A percentile compares a stretch with the other conserved stretches of the same genome.
These are phyloP conservation scores for Phortica variegata DNA, from an alignment of 1,140 invertebrate genomes.

Conservation along the genomic window DNA sequence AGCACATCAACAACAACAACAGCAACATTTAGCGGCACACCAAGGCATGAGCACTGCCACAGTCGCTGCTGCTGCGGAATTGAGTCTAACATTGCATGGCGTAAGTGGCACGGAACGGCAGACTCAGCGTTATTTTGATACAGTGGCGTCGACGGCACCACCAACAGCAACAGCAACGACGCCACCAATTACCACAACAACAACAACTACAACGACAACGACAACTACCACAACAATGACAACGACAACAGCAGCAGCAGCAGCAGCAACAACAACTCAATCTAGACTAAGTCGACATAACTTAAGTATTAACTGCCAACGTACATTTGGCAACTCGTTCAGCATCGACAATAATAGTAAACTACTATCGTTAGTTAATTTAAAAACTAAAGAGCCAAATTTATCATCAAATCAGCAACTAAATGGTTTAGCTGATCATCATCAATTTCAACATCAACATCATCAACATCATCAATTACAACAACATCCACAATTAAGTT, in stretches of 20 bases:
- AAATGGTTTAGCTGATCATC: slow-evolving; percentile 6
- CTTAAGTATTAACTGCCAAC: slow-evolving; percentile 29
- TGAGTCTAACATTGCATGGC: too few species aligned
- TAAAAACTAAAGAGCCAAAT: slow-evolving; percentile 32
- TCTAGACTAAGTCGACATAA: slow-evolving; percentile 32
- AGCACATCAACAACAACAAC: slow-evolving; percentile 6
- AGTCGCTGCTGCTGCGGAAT: slow-evolving; percentile 9
- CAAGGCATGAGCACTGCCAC: slow-evolving; percentile 1
- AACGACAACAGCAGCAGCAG: neutral
- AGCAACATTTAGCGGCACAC: slow-evolving; percentile 8
- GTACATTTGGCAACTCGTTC: slow-evolving; percentile 40
- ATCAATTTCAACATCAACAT: neutral
- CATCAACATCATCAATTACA: neutral
- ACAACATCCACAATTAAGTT: neutral
- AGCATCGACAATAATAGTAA: slow-evolving; percentile 34
- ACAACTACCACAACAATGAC: too few species aligned
- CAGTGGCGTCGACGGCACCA: slow-evolving; percentile 1
- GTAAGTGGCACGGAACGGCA: too few species aligned
- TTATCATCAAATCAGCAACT: slow-evolving; percentile 21
- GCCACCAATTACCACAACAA: slow-evolving; percentile 1
- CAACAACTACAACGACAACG: slow-evolving; percentile 17
- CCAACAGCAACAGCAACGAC: neutral
- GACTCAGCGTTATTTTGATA: slow-evolving; percentile 31
- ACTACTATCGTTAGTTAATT: slow-evolving; percentile 31
- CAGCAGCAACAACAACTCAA: slow-evolving; percentile 1